Base-by-base conservation (phyloP, 2,888 invertebrate genomes). In the Napeogenes sylphis region DNA sequence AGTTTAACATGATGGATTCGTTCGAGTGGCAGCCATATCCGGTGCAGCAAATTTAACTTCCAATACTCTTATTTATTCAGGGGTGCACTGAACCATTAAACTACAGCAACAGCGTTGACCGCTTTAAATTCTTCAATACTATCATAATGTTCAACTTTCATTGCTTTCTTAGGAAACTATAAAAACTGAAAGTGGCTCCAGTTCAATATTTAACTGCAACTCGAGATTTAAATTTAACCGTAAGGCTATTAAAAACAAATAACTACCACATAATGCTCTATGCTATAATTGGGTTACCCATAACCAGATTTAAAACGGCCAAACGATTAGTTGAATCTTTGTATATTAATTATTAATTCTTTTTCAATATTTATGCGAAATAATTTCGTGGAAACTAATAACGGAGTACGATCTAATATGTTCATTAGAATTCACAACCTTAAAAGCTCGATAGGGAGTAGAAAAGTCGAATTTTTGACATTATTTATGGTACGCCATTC, bases 21-120 rank as follows among this genome's bases (percentile, higher is more conserved):
- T 85, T 87, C 86, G 81, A 89, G 87, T 84, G 85, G 82, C 85
- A 80, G 84, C 79, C 82, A 84, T 87, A 87, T 90, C 90, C 90
- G 90, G 90, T 81, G 81, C 80, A 82, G 88, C 88, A 87, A 88
- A 88, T 87, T 90, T 86, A 88, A 87, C 87, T 85, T 73, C 79
- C 74, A 84, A 84, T 86, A 85, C 82, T 76, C 81, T 78, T 90
- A 89, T 90, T 90, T 89, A 89, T 87, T 85, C 85, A 86, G 87
- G 86, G 87, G 90, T 85, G 88, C 90, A 88, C 72, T 88, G 90
- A 89, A 89, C 89, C 84, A 89, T 86, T 88, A 85, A 86, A 83
- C 80, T 77, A 73, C 69, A 81, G 83, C 85, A 83, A 86, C 86
- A 78, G 79, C 83, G 76, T 79, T 82, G 82, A 84, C 84, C 83